Evolutionary conservation across 2,888 invertebrate species (phyloP).

Genomic region (Sabatieria punctata): DNA sequence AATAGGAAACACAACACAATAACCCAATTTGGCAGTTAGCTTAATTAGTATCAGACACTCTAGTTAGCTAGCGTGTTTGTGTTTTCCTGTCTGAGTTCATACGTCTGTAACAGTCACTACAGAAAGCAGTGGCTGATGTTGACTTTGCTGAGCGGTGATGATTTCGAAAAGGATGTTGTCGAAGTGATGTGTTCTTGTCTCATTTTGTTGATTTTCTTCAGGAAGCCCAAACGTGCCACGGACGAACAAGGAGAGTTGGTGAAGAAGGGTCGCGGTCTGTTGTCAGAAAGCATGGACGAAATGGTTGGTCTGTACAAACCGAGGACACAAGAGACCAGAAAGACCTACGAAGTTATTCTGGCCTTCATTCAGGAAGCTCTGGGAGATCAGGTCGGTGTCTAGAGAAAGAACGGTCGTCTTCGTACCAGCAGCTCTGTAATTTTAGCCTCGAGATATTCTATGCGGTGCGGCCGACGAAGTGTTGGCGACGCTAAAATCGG

Average conservation of each 20-base stretch:
- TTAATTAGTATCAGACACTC: too few species aligned
- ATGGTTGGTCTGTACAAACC: slow-evolving; percentile 83
- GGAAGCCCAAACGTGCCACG: slow-evolving; percentile 7
- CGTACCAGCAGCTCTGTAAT: background rate
- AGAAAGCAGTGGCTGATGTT: too few species aligned
- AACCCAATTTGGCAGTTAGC: too few species aligned
- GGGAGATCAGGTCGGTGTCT: slow-evolving; percentile 53
- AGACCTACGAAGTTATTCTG: slow-evolving; percentile 85
- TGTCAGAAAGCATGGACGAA: slow-evolving; percentile 75
- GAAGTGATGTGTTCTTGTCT: too few species aligned
- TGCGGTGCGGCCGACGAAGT: slow-evolving; percentile 99
- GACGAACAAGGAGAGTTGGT: slow-evolving; percentile 1
- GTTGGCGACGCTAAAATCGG: slow-evolving; percentile 78
- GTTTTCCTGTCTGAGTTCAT: too few species aligned
- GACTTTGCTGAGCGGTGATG: too few species aligned
- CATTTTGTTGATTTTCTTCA: too few species aligned
- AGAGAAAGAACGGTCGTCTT: background rate
- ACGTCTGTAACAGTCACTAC: too few species aligned
- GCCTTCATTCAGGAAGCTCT: slow-evolving; percentile 92
- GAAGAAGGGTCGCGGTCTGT: slow-evolving; percentile 38
- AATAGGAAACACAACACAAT: too few species aligned
- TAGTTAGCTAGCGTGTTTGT: too few species aligned
- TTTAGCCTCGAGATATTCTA: slow-evolving; percentile 73
- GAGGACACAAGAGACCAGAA: slow-evolving; percentile 88
- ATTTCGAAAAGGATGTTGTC: too few species aligned